phyloP scores from a whole-genome alignment of 2,888 invertebrate species.

The Microctonus brassicae region DNA sequence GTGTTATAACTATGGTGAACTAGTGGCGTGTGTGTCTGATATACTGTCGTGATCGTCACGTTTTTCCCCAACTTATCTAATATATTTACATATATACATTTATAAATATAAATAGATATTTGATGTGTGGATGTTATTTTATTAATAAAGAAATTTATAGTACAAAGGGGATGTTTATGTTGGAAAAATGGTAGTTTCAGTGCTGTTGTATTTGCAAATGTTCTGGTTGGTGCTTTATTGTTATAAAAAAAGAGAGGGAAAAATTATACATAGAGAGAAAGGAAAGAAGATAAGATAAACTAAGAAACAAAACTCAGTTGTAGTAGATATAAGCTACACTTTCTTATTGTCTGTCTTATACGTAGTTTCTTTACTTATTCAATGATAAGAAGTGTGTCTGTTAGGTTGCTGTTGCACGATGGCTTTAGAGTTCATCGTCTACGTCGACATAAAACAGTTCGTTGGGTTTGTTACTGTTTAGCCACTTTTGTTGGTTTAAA shows the following conservation, averaged over 20 bases:
- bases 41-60: background rate
- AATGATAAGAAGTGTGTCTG: constrained; percentile 9
- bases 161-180: background rate
- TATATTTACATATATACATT: background rate
- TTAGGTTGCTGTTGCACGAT: background rate
- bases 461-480: constrained; percentile 18
- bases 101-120: background rate
- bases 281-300: background rate
- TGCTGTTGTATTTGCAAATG: background rate
- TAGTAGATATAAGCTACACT: background rate
- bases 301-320: background rate
- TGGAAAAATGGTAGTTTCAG: background rate
- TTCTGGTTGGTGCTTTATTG: background rate
- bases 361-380: constrained; percentile 21
- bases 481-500: background rate
- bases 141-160: background rate
- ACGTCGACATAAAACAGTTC: constrained; percentile 5
- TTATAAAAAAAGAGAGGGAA: background rate
- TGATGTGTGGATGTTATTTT: too few relatives aligned
- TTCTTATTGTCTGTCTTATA: background rate
- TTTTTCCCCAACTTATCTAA: background rate
- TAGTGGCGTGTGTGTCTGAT: background rate
- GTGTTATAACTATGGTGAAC: background rate
- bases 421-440: constrained; percentile 5
- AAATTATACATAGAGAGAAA: too few relatives aligned